phyloP scores from a whole-genome alignment of 2,113 vertebrate genomes.

The Siphamia tubifer region DNA sequence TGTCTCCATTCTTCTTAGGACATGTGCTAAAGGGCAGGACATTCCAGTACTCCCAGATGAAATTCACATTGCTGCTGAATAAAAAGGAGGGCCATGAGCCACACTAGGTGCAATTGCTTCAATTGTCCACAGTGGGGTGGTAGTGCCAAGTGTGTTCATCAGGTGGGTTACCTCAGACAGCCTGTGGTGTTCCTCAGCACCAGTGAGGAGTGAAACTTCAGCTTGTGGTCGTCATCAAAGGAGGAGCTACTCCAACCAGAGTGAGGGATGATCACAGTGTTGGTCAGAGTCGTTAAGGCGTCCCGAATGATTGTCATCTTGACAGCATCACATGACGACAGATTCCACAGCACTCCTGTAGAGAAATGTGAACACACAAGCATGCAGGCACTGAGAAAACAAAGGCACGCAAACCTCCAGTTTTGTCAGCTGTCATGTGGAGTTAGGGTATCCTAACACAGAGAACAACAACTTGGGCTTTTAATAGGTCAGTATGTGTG shows the following conservation, averaged over 20 bases:
- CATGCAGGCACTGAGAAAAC: neutral
- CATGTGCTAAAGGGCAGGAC: neutral
- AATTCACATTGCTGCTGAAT: neutral
- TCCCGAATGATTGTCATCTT: constrained; percentile 99
- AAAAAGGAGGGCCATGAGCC: neutral
- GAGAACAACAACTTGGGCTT: neutral
- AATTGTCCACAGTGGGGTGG: constrained; percentile 57
- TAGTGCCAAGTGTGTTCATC: constrained; percentile 33
- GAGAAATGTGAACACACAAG: neutral
- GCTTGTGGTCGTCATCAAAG: constrained; percentile 96
- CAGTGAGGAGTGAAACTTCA: constrained; percentile 95
- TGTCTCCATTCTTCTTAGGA: neutral
- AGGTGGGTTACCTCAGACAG: constrained; percentile 88
- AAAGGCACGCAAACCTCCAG: neutral
- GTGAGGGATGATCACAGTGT: constrained; percentile 97
- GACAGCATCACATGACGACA: constrained; percentile 94
- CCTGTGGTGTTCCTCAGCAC: constrained; percentile 95
- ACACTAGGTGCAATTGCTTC: neutral
- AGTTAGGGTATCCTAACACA: constrained; percentile 14
- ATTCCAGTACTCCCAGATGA: neutral
- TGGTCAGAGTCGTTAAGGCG: constrained; percentile 91
- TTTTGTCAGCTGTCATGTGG: constrained; percentile 52
- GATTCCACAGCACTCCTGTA: constrained; percentile 96
- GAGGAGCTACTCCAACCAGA: constrained; percentile 96
- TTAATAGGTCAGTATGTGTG: constrained; percentile 23